Conservation (phyloP, 2,113 vertebrate species). For the Nematolebias whitei region DNA sequence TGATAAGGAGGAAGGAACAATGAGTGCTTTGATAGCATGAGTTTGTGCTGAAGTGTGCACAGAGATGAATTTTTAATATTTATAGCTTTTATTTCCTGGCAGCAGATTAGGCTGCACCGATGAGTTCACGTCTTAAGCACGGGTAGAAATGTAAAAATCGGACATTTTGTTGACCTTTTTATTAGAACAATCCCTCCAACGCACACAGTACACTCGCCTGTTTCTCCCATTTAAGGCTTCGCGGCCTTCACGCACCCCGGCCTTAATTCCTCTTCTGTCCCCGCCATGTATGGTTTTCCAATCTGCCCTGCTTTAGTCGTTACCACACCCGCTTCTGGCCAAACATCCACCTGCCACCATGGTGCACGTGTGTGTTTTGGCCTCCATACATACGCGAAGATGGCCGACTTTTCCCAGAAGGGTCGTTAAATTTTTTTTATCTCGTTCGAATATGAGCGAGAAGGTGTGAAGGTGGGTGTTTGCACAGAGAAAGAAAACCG, state of each 20-base stretch:
- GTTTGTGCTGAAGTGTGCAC: slow-evolving; percentile 30
- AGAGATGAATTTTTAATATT: slow-evolving; percentile 14
- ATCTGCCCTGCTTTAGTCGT: slow-evolving; percentile 64
- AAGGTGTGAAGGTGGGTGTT: slow-evolving; percentile 32
- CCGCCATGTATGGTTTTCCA: slow-evolving; percentile 64
- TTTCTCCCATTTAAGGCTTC: slow-evolving; percentile 62
- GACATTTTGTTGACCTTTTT: slow-evolving; percentile 52
- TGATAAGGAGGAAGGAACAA: slow-evolving; percentile 68
- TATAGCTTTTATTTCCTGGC: slow-evolving; percentile 4
- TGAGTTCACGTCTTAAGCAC: slow-evolving; percentile 14
- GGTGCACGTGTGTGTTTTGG: slow-evolving; percentile 3
- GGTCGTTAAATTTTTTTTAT: slow-evolving; percentile 51
- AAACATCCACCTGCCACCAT: slow-evolving; percentile 51
- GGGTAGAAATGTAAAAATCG: not conserved
- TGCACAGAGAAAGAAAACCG: slow-evolving; percentile 11
- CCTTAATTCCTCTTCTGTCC: slow-evolving; percentile 29
- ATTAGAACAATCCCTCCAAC: slow-evolving; percentile 44
- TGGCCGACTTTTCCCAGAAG: slow-evolving; percentile 42
- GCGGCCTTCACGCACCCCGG: slow-evolving; percentile 11
- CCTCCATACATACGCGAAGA: slow-evolving; percentile 5
- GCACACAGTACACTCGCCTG: slow-evolving; percentile 55
- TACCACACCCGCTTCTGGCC: slow-evolving; percentile 28
- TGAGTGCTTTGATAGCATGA: slow-evolving; percentile 61
- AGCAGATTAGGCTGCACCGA: not conserved
- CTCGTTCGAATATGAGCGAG: slow-evolving; percentile 48